Conservation (phyloP, 2,888 invertebrate genomes). For the Synergus japonicus region DNA sequence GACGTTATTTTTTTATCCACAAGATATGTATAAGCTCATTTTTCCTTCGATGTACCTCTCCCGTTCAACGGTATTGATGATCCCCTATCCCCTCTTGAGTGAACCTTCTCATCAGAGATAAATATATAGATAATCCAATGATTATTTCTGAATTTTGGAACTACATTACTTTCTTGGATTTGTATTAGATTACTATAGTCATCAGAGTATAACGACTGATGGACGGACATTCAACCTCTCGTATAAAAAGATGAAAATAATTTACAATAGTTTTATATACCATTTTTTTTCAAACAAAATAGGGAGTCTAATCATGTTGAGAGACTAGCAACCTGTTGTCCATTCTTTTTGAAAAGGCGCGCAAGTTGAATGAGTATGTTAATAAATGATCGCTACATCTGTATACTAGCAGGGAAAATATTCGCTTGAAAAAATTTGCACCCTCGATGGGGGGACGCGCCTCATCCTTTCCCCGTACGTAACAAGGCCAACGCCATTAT, state of each 20-base stretch:
- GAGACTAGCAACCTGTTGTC: conserved; percentile 72
- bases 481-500: conserved; percentile 67
- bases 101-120: no score
- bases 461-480: conserved; percentile 58
- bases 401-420: conserved; percentile 65
- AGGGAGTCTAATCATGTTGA: conserved; percentile 68
- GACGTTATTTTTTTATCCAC: conserved; percentile 38
- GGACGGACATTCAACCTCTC: no score
- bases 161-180: background rate
- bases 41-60: background rate
- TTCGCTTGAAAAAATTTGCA: conserved; percentile 64
- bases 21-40: conserved; percentile 27
- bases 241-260: no score
- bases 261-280: background rate
- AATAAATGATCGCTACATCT: conserved; percentile 75
- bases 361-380: conserved; percentile 63
- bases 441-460: conserved; percentile 62
- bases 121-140: background rate
- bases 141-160: background rate
- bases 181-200: background rate
- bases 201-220: no score
- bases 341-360: conserved; percentile 65
- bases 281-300: background rate
- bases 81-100: background rate
- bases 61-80: background rate